phyloP scores from a whole-genome alignment of 2,888 invertebrate species.

The Cyclophora albipunctata region DNA sequence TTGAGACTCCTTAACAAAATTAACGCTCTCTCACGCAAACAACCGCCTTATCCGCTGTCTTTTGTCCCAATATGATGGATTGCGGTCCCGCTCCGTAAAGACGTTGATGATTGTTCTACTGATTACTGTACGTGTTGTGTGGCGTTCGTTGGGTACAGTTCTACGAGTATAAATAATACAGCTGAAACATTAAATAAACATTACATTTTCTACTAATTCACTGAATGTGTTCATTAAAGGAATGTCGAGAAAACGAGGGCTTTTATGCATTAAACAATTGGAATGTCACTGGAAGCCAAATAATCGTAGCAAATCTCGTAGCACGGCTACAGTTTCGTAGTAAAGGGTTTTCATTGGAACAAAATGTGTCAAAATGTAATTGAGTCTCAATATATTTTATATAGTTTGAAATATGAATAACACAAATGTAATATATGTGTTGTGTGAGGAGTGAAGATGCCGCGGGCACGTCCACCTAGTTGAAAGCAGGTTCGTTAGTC shows the following conservation, averaged over 20 bases:
- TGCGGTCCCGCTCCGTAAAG: constrained; percentile 62
- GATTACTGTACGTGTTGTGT: constrained; percentile 63
- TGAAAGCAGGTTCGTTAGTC: constrained; percentile 72
- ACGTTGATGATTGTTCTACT: constrained; percentile 62
- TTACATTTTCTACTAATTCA: constrained; percentile 2
- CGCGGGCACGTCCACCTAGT: constrained; percentile 48
- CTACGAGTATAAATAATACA: constrained; percentile 22
- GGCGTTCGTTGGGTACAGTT: constrained; percentile 14
- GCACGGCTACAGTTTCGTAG: too few species aligned
- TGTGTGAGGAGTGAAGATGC: too few species aligned
- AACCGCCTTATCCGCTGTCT: constrained; percentile 57
- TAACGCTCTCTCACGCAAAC: constrained; percentile 69
- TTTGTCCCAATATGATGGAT: constrained; percentile 72
- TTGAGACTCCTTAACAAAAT: constrained; percentile 74
- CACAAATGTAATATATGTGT: too few species aligned
- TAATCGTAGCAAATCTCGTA: too few species aligned
- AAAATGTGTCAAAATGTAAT: too few species aligned
- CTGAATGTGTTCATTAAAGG: too few species aligned
- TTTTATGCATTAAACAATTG: too few species aligned
- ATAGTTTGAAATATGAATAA: too few species aligned
- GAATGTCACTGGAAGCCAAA: too few species aligned
- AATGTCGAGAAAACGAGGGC: too few species aligned
- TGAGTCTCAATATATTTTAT: too few species aligned
- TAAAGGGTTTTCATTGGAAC: too few species aligned
- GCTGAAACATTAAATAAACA: constrained; percentile 50